phyloP scores from a whole-genome alignment of 37 sponge, comb jelly and placozoan species.

The Oopsacas minuta region DNA sequence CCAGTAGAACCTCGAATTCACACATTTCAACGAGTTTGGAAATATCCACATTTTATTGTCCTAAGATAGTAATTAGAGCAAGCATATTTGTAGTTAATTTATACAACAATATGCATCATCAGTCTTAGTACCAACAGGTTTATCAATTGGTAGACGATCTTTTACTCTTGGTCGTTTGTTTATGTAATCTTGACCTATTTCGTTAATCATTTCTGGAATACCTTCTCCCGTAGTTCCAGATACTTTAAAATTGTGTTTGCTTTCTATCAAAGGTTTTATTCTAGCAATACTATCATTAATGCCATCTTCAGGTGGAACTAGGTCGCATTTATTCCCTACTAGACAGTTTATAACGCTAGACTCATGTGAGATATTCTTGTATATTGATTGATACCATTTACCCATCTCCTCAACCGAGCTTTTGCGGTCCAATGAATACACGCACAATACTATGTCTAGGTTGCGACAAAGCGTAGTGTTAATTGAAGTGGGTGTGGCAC shows the following conservation, averaged over 20 bases:
- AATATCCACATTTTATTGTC: too few species aligned
- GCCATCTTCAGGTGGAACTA: not conserved
- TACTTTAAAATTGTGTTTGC: not conserved
- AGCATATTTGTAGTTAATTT: too few species aligned
- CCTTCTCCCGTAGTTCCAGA: not conserved
- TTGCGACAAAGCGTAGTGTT: not conserved
- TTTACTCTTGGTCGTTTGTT: not conserved
- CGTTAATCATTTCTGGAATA: not conserved
- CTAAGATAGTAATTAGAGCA: too few species aligned
- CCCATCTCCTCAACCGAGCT: not conserved
- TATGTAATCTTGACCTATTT: not conserved
- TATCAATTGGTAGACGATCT: too few species aligned
- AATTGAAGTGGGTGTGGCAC: not conserved
- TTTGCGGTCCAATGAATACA: not conserved
- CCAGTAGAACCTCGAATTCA: too few species aligned
- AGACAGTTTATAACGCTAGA: not conserved
- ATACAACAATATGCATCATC: slow-evolving; percentile 17
- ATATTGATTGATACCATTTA: not conserved
- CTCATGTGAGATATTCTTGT: not conserved
- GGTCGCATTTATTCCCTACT: not conserved
- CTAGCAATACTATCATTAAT: not conserved
- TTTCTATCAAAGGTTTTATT: not conserved
- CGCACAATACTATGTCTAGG: slow-evolving; percentile 1
- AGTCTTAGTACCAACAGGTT: not conserved
- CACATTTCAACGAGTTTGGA: too few species aligned